phyloP scores from a whole-genome alignment of 2,113 vertebrate species.

The Capricornis sumatraensis region DNA sequence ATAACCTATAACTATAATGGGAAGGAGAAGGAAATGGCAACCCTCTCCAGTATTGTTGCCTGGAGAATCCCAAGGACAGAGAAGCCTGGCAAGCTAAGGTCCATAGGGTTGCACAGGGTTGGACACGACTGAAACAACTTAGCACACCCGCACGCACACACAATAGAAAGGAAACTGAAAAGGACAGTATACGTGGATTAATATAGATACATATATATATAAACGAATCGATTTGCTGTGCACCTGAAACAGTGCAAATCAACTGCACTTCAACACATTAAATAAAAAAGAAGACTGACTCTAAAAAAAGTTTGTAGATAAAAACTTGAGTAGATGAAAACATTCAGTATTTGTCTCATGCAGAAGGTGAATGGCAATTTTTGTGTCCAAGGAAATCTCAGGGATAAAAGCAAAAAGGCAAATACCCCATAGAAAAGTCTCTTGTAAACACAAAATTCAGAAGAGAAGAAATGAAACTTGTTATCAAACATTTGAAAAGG shows the following conservation, averaged over 20 bases:
- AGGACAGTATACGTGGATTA: not conserved
- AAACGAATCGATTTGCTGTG: not conserved
- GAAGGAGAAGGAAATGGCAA: not conserved
- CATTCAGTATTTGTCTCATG: no score
- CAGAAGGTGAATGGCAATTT: not conserved
- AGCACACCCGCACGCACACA: rapidly evolving
- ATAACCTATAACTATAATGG: not conserved
- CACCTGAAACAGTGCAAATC: not conserved
- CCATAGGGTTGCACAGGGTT: not conserved
- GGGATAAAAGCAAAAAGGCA: not conserved
- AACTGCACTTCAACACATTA: not conserved
- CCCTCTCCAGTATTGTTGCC: not conserved
- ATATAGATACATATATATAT: not conserved
- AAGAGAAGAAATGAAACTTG: not conserved
- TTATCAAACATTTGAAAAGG: rapidly evolving
- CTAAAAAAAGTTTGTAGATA: not conserved
- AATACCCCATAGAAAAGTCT: not conserved
- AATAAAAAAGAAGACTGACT: not conserved
- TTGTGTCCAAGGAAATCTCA: not conserved
- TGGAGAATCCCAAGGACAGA: not conserved
- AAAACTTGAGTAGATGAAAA: not conserved
- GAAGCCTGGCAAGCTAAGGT: not conserved
- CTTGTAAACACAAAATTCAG: not conserved
- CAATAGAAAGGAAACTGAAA: not conserved
- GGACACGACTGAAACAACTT: not conserved